Evolutionary conservation across 2,113 vertebrate genomes (phyloP).

Genomic region (Pithys albifrons): DNA sequence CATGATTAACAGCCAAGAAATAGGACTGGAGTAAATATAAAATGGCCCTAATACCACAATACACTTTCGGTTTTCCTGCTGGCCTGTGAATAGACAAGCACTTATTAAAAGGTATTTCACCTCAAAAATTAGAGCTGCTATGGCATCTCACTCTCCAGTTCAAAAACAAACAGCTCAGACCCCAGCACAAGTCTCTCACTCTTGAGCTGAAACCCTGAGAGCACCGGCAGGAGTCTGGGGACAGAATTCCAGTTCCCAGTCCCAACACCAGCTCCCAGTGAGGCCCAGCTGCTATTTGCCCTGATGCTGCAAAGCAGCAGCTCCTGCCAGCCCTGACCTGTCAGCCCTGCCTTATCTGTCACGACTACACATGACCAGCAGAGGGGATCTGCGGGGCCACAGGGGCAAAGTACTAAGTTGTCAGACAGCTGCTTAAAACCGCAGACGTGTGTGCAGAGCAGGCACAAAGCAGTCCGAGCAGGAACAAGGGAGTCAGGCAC

Average conservation of each 20-base stretch:
- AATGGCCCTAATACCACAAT: not conserved
- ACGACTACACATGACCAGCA: not conserved
- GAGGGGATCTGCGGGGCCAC: fast-evolving
- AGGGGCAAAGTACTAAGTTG: not conserved
- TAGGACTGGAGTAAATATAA: not conserved
- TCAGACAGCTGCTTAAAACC: not conserved
- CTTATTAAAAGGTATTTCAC: not conserved
- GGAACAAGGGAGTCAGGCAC: not conserved
- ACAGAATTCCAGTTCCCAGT: not conserved
- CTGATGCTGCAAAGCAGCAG: not conserved
- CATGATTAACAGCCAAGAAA: constrained; percentile 14
- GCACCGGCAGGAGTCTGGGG: not conserved
- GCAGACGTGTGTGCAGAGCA: not conserved
- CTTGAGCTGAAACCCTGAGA: not conserved
- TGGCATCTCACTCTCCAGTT: not conserved
- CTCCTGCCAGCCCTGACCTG: not conserved
- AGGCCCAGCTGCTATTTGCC: not conserved
- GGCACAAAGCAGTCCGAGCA: not conserved
- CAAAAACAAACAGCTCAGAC: constrained; percentile 14
- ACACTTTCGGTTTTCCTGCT: not conserved
- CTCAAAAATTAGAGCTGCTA: not conserved
- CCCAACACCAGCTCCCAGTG: fast-evolving
- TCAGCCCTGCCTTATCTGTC: not conserved
- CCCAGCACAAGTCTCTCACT: not conserved
- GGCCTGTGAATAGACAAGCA: not conserved